phyloP scores from a whole-genome alignment of 1,140 invertebrate genomes.

The Leptinotarsa lineolata region DNA sequence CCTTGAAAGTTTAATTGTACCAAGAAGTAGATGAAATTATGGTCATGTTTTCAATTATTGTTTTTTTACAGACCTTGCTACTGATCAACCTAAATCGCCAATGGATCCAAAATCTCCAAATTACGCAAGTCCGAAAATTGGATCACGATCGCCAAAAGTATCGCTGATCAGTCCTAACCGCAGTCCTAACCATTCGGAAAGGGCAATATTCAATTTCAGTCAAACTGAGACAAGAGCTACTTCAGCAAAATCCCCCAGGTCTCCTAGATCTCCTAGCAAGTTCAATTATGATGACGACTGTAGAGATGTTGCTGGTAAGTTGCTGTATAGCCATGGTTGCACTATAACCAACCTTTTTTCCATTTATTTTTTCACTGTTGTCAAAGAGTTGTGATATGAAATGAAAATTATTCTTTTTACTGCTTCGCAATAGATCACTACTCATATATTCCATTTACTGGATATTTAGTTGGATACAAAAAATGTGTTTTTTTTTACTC shows the following conservation, averaged over 20 bases:
- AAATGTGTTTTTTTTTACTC: too few relatives aligned
- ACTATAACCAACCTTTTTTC: too few relatives aligned
- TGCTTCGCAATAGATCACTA: too few relatives aligned
- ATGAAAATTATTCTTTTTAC: too few relatives aligned
- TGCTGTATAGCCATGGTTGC: not conserved
- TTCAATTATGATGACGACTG: conserved; percentile 40
- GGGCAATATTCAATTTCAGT: conserved; percentile 42
- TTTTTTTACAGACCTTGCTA: conserved; percentile 21
- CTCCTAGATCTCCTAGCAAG: conserved; percentile 33
- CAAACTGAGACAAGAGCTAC: conserved; percentile 32
- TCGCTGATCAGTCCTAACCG: conserved; percentile 36
- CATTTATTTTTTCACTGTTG: too few relatives aligned
- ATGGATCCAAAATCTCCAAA: conserved; percentile 36
- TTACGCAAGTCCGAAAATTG: conserved; percentile 37
- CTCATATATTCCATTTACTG: too few relatives aligned
- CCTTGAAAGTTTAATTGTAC: too few relatives aligned
- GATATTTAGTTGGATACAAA: too few relatives aligned
- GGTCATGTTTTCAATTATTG: not conserved
- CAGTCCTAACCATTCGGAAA: conserved; percentile 39
- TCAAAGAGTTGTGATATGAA: too few relatives aligned
- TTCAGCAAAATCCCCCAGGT: conserved; percentile 41
- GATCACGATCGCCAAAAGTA: conserved; percentile 43
- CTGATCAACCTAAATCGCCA: conserved; percentile 36
- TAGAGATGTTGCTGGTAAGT: conserved; percentile 23
- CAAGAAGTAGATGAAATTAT: too few relatives aligned